Evolutionary conservation across 2,113 vertebrate species (phyloP), one percentile per base, ranked within the genome.

Genomic region (Crocuta crocuta): DNA sequence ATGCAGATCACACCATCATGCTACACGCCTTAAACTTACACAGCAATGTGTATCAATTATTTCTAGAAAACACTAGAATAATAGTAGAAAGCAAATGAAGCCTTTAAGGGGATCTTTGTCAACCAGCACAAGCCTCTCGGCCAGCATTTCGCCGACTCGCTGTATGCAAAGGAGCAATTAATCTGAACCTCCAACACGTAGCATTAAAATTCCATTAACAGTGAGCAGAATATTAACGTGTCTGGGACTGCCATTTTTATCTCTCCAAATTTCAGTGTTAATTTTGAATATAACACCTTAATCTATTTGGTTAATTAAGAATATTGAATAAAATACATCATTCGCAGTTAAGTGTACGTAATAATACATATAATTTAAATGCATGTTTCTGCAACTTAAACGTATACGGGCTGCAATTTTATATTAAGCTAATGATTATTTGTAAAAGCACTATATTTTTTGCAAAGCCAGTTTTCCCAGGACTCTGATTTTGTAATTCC

Each of bases 171-270:
- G 78, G 79, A 97, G 80, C 96, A 98, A 97, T 96, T 98, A 95
- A 74, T 96, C 61, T 96, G 91, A 74, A 63, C 79, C 95, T 89
- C 45, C 39, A 89, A 83, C 43, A 26, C 7, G n/a, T 80, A 92
- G n/a, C 91, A 96, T 97, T 98, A 96, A 97, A 97, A 95, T 97
- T 81, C 28, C 92, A 89, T 97, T 93, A 82, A 66, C n/a, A 63
- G 23, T n/a, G 74, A 94, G 96, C 70, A 88, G 85, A 96, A 87
- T 93, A 88, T 70, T 81, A 95, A 86, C 63, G 0, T 89, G 16
- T 92, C 91, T 95, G 81, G 82, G 94, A 65, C 31, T 94, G 39
- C 76, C 2, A 7, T 78, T 95, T 96, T 97, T 65, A 33, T 89
- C 97, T 91, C 92, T 97, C 63, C 70, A 50, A 74, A 94, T 95